Evolutionary conservation across 2,888 invertebrate genomes (phyloP).

Genomic region (Noctua fimbriata): DNA sequence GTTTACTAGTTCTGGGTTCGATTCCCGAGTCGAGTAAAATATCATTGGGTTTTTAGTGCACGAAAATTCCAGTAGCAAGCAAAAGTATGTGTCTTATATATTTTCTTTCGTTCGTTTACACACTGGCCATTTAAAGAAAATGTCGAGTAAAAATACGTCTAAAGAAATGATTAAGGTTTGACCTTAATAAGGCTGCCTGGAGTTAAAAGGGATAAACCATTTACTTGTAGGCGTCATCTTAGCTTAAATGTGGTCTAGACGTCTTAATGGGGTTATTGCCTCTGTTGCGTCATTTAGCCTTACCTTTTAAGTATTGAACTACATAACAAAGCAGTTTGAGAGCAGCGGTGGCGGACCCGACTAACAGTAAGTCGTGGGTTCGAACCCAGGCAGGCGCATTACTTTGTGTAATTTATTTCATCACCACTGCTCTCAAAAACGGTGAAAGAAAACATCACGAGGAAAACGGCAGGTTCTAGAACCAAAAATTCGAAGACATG

Average conservation of each 20-base stretch:
- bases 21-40: neutral
- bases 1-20: neutral
- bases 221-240: slow-evolving; percentile 16
- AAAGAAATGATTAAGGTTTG: neutral
- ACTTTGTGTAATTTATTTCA: no score
- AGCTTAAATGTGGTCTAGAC: slow-evolving; percentile 57
- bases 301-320: slow-evolving; percentile 14
- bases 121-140: neutral
- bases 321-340: neutral
- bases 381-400: no score
- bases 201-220: neutral
- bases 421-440: no score
- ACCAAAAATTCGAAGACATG: no score
- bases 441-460: no score
- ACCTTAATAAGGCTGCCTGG: slow-evolving; percentile 1
- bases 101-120: neutral
- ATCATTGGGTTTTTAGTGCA: neutral
- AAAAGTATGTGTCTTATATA: neutral
- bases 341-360: no score
- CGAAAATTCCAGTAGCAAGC: neutral
- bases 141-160: neutral
- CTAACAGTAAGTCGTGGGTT: no score
- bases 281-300: slow-evolving; percentile 28
- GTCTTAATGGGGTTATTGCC: slow-evolving; percentile 34
- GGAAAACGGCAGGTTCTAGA: no score